These are phyloP conservation scores for Odocoileus virginianus DNA, from an alignment of 2,113 vertebrate genomes.

Conservation along the genomic window DNA sequence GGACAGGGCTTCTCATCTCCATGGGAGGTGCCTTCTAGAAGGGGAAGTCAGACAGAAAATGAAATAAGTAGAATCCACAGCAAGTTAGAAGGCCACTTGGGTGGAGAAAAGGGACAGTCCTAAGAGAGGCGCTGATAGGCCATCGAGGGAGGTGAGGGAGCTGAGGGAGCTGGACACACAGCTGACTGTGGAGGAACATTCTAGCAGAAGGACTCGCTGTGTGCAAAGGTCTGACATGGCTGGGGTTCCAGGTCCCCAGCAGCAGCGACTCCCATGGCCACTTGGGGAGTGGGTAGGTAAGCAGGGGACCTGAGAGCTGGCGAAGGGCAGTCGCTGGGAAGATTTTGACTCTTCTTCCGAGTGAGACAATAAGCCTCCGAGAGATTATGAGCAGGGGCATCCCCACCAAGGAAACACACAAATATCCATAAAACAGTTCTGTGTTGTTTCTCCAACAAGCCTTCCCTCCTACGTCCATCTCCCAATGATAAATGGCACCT, in stretches of 20 bases:
- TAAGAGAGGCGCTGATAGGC: rapidly evolving
- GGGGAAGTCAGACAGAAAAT: not conserved
- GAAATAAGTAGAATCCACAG: not conserved
- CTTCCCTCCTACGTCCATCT: not conserved
- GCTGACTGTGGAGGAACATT: not conserved
- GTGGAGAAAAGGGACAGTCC: not conserved
- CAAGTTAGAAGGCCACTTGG: not conserved
- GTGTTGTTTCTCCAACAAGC: rapidly evolving
- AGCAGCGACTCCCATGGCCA: rapidly evolving
- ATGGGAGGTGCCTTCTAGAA: not conserved
- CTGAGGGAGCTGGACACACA: not conserved
- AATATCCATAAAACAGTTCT: rapidly evolving
- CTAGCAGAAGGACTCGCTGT: not conserved
- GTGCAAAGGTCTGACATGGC: not conserved
- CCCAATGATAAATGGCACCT: not conserved
- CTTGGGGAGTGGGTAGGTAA: rapidly evolving
- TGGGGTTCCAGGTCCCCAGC: too few relatives aligned
- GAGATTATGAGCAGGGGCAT: not conserved
- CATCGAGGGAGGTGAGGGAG: not conserved
- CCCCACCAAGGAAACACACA: not conserved
- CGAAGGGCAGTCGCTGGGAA: rapidly evolving
- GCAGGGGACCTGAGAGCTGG: too few relatives aligned
- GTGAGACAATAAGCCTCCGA: not conserved
- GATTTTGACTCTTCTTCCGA: too few relatives aligned
- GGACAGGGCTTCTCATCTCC: not conserved